Evolutionary conservation across 2,888 invertebrate species (phyloP).

Genomic region (Muscina levida): DNA sequence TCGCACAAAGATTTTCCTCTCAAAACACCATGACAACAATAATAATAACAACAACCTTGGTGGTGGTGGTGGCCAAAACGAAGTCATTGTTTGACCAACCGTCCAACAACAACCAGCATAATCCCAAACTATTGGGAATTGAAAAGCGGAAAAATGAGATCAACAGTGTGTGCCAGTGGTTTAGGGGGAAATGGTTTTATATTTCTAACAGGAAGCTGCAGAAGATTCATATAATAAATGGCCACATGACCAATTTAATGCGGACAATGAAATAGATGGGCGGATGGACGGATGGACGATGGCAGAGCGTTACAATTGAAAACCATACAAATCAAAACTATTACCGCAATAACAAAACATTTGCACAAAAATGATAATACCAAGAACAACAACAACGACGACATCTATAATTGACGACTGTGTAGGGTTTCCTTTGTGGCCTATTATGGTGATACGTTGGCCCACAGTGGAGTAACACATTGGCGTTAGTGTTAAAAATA

Average conservation of each 20-base stretch:
- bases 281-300: conserved; percentile 59
- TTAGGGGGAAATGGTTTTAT: not conserved
- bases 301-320: conserved; percentile 26
- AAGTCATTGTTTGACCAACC: conserved; percentile 15
- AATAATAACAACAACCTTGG: conserved; percentile 49
- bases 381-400: conserved; percentile 15
- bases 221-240: conserved; percentile 57
- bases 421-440: conserved; percentile 48
- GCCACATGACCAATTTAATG: conserved; percentile 72
- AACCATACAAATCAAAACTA: conserved; percentile 63
- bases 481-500: too few species aligned
- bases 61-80: conserved; percentile 35
- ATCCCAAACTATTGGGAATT: conserved; percentile 19
- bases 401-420: conserved; percentile 33
- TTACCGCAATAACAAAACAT: conserved; percentile 61
- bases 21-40: conserved; percentile 56
- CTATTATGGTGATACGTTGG: conserved; percentile 30
- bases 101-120: conserved; percentile 19
- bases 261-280: conserved; percentile 76
- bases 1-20: conserved; percentile 18
- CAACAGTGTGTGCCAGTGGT: conserved; percentile 9
- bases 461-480: too few species aligned
- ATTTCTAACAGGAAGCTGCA: not conserved
- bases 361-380: conserved; percentile 12
- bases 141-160: conserved; percentile 43